phyloP scores from a whole-genome alignment of 2,797 vertebrate species.

The Premnoplex brunnescens region DNA sequence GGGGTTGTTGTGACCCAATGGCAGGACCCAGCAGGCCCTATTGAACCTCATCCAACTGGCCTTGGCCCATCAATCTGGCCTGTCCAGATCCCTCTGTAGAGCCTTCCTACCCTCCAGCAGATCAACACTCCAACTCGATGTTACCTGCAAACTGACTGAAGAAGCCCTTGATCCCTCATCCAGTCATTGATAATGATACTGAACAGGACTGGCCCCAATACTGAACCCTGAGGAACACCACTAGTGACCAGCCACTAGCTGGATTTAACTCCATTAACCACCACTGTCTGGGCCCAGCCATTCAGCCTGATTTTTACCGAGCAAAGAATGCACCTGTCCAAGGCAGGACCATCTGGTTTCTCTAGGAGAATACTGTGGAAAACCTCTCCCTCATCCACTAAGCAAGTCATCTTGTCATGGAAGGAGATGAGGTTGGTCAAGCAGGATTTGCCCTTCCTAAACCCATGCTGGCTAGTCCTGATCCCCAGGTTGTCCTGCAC shows the following conservation, averaged over 20 bases:
- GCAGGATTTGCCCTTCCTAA: not conserved
- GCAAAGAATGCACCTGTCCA: not conserved
- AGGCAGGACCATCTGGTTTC: not conserved
- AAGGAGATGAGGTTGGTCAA: not conserved
- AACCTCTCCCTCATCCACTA: not conserved
- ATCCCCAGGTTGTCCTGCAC: not conserved
- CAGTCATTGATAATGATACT: not conserved
- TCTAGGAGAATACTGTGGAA: not conserved
- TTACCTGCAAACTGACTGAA: not conserved
- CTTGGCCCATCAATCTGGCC: not conserved
- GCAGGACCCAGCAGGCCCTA: not conserved
- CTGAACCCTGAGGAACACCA: not conserved
- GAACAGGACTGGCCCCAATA: fast-evolving
- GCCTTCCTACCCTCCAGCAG: not conserved
- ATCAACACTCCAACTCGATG: not conserved
- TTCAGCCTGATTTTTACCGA: not conserved
- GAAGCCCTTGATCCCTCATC: not conserved
- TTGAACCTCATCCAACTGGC: not conserved
- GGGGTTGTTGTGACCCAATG: not conserved
- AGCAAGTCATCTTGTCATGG: not conserved
- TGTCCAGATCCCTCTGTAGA: not conserved
- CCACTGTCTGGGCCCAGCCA: not conserved
- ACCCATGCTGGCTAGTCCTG: not conserved
- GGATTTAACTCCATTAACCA: not conserved
- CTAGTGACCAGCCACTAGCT: not conserved